Evolutionary conservation across 2,113 vertebrate genomes (phyloP).

Genomic region (Sapajus apella): DNA sequence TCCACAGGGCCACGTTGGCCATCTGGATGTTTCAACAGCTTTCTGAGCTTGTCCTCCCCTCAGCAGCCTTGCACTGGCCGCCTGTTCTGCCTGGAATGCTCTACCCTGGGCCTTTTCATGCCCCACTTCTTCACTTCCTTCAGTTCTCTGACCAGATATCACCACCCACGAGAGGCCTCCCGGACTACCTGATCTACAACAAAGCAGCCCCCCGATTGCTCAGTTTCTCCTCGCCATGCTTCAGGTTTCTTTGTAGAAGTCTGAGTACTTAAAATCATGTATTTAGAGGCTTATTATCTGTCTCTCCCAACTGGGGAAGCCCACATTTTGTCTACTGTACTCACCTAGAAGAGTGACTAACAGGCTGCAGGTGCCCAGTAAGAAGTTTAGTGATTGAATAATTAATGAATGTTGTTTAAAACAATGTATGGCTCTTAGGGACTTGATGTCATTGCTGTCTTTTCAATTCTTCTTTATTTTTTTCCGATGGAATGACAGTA

Average conservation of each 20-base stretch:
- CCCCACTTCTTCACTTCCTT: neutral
- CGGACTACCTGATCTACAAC: rapidly evolving
- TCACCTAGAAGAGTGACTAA: rapidly evolving
- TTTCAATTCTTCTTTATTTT: neutral
- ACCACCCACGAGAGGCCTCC: neutral
- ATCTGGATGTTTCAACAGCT: neutral
- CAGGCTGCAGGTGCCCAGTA: neutral
- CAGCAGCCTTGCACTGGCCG: rapidly evolving
- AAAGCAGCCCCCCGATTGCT: neutral
- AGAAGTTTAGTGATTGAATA: neutral
- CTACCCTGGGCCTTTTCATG: neutral
- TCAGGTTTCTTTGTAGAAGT: neutral
- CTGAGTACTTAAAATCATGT: too few relatives aligned
- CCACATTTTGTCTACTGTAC: neutral
- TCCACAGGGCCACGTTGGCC: rapidly evolving
- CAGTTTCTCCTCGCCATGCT: neutral
- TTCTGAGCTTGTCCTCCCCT: rapidly evolving
- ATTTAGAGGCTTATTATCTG: neutral
- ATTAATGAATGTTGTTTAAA: neutral
- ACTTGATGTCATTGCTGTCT: neutral
- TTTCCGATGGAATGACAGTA: neutral
- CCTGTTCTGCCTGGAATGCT: neutral
- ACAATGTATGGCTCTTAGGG: neutral
- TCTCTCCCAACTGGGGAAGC: neutral
- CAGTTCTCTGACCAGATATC: too few relatives aligned